Evolutionary conservation across 2,113 vertebrate genomes (phyloP), one percentile per base, ranked within the genome.

Genomic region (Oncorhynchus mykiss): DNA sequence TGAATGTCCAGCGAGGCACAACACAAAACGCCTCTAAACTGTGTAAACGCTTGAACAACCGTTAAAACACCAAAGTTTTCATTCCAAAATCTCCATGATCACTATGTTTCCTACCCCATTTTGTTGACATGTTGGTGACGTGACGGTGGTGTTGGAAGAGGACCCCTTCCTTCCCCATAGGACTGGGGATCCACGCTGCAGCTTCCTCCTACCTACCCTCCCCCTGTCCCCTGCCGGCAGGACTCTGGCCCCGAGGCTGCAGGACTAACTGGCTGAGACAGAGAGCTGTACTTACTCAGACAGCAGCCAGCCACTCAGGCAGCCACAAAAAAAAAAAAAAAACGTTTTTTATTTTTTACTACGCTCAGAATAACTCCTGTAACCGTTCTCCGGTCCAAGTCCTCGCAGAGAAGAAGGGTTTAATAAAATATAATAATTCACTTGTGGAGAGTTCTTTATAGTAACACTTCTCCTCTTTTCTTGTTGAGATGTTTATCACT

Each of bases 161-260:
- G 80, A 82, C 34, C 83, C 20, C 59, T 8, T 60, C 64, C 84
- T 81, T 88, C 86, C 83, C 80, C 62, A 77, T 27, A 81, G 85
- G 84, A 88, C 49, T 68, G 76, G 81, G 75, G 74, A 73, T 31
- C 68, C 78, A 74, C 82, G 78, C 83, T 67, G 74, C 71, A 62
- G 74, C 64, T 67, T 79, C 2, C 78, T 85, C 89, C 89, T 87
- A 86, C 89, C 89, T 87, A 69, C 74, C 76, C 76, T n/a, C 77
- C 29, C 70, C 70, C 51, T 14, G 54, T 9, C 14, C 65, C 76
- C 76, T 51, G n/a, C 59, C 75, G 11, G 12, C 69, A 45, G 66
- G 73, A 80, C 62, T 66, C 34, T 9, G 24, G 62, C 75, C 73
- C 68, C 80, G 84, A 86, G 54, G 78, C 78, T 71, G 62, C 54